These are phyloP conservation scores for Dysdera silvatica DNA, from an alignment of 1,140 invertebrate species.

Conservation along the genomic window DNA sequence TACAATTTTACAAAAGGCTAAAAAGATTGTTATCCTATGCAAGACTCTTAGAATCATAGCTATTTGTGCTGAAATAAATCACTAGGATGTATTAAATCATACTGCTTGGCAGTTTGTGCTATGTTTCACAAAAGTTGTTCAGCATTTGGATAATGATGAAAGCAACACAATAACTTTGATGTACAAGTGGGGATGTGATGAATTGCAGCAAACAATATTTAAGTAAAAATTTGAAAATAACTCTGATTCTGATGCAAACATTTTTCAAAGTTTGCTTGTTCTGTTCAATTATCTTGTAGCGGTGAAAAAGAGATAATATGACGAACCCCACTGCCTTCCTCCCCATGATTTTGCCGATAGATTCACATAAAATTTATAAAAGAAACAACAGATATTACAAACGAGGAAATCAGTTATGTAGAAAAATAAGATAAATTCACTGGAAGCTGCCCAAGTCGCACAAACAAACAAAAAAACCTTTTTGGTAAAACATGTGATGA, in stretches of 20 bases:
- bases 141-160: too few relatives aligned
- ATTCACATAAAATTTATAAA: conserved; percentile 39
- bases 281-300: too few relatives aligned
- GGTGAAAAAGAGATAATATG: conserved; percentile 38
- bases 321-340: conserved; percentile 40
- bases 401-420: conserved; percentile 33
- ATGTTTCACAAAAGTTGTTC: too few relatives aligned
- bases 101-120: too few relatives aligned
- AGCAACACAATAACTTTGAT: too few relatives aligned
- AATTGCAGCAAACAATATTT: conserved; percentile 26
- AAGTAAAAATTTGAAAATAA: conserved; percentile 39
- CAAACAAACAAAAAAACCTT: conserved; percentile 30
- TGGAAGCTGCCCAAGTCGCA: too few relatives aligned
- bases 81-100: too few relatives aligned
- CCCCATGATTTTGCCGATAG: conserved; percentile 38
- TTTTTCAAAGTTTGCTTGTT: too few relatives aligned
- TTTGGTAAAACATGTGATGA: conserved; percentile 33
- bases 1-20: too few relatives aligned
- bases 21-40: too few relatives aligned
- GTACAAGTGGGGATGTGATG: conserved; percentile 41
- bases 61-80: too few relatives aligned
- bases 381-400: conserved; percentile 34
- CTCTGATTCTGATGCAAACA: conserved; percentile 35
- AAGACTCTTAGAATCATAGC: too few relatives aligned
- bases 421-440: conserved; percentile 35